Percentiles rank a stretch among this genome's conserved stretches.
Evolutionary conservation across 2,797 vertebrate genomes (phyloP).

Genomic region (Oryzias dopingdopingensis): DNA sequence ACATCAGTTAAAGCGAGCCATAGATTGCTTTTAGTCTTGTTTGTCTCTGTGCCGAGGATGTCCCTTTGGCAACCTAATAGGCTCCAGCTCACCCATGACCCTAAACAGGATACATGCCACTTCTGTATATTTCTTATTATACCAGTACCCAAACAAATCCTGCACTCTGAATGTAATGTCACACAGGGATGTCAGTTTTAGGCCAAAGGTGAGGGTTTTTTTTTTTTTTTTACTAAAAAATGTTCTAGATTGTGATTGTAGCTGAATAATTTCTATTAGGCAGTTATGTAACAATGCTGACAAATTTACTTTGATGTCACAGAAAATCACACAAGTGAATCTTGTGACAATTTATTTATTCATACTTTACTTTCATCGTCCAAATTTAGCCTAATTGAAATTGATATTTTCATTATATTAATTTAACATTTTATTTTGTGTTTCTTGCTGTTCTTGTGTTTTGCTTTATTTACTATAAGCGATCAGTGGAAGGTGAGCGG

Average conservation of each 20-base stretch:
- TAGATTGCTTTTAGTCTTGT: too few species aligned
- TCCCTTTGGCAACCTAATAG: too few species aligned
- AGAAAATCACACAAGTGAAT: too few species aligned
- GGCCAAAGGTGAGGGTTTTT: neutral
- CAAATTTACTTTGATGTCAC: neutral
- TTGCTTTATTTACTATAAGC: conserved; percentile 33
- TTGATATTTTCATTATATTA: too few species aligned
- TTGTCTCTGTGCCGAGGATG: too few species aligned
- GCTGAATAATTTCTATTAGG: neutral
- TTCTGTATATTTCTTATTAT: neutral
- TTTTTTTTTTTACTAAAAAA: neutral
- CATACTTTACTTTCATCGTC: too few species aligned
- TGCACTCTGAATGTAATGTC: neutral
- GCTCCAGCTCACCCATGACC: too few species aligned
- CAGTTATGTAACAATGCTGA: neutral
- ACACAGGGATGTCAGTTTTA: neutral
- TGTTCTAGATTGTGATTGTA: neutral
- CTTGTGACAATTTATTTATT: neutral
- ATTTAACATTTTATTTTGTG: too few species aligned
- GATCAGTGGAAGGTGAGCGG: conserved; percentile 27
- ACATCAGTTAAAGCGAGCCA: too few species aligned
- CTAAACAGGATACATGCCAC: neutral
- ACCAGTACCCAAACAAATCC: neutral
- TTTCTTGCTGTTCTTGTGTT: neutral
- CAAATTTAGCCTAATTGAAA: too few species aligned